phyloP scores from a whole-genome alignment of 2,888 invertebrate genomes.

The Eupithecia insigniata region DNA sequence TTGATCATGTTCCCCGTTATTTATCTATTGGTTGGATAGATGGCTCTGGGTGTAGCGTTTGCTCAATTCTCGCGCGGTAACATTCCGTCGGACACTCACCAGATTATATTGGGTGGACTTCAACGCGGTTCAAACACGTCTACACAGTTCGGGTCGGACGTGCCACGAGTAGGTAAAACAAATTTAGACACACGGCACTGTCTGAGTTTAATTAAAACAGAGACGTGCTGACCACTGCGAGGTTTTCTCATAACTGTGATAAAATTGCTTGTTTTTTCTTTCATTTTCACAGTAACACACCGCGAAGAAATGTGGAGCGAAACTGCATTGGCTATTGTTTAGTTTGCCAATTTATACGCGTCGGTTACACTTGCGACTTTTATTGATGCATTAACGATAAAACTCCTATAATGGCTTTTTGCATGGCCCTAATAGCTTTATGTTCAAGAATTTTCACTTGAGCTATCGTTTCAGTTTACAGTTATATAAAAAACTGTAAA shows the following conservation, averaged over 20 bases:
- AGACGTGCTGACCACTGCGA: slow-evolving; percentile 80
- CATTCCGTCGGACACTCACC: slow-evolving; percentile 63
- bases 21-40: slow-evolving; percentile 74
- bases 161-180: slow-evolving; percentile 55
- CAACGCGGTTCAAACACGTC: slow-evolving; percentile 68
- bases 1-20: slow-evolving; percentile 62
- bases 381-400: slow-evolving; percentile 84
- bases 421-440: slow-evolving; percentile 78
- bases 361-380: slow-evolving; percentile 83
- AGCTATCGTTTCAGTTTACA: slow-evolving; percentile 46
- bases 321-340: slow-evolving; percentile 82
- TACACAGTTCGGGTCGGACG: slow-evolving; percentile 61
- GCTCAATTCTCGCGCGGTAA: slow-evolving; percentile 34
- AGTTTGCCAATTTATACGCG: slow-evolving; percentile 84
- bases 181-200: slow-evolving; percentile 73
- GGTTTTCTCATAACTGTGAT: slow-evolving; percentile 83
- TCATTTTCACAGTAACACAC: slow-evolving; percentile 75
- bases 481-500: not conserved
- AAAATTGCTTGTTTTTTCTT: slow-evolving; percentile 71
- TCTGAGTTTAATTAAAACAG: slow-evolving; percentile 74
- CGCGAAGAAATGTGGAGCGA: slow-evolving; percentile 80
- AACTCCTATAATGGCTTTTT: slow-evolving; percentile 80
- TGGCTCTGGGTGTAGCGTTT: slow-evolving; percentile 72
- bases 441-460: slow-evolving; percentile 69
- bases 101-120: slow-evolving; percentile 58